A percentile compares a stretch with the other conserved stretches of the same genome.
These are phyloP conservation scores for Nasua narica DNA, from an alignment of 2,797 vertebrate species.

Conservation along the genomic window DNA sequence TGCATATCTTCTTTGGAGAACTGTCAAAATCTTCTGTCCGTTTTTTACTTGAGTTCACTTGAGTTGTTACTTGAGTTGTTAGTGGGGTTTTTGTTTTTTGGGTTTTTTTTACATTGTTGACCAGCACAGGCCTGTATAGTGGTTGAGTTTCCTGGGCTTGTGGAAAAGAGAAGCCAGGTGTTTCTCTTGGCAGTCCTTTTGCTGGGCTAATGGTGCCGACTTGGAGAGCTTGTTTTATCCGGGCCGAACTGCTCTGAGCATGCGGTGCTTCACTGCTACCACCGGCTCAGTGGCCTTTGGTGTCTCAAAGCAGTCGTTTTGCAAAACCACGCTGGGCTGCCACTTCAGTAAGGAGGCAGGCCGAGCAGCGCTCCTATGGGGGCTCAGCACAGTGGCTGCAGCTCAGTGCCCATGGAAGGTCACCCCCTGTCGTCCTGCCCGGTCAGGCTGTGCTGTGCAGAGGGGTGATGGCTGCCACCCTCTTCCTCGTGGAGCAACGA, in stretches of 20 bases:
- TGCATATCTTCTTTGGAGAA: neutral
- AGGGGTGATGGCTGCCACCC: neutral
- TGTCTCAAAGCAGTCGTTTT: neutral
- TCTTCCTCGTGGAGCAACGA: neutral
- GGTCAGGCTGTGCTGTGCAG: neutral
- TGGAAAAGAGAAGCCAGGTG: neutral
- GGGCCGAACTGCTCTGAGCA: neutral
- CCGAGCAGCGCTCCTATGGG: neutral
- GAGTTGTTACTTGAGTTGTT: neutral
- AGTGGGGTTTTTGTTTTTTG: neutral
- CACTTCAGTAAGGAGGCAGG: neutral
- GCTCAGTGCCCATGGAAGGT: neutral
- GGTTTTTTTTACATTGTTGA: neutral
- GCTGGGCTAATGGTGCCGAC: neutral
- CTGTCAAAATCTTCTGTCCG: neutral
- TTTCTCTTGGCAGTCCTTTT: neutral
- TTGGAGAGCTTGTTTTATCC: neutral
- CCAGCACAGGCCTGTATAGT: neutral
- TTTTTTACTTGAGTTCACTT: slow-evolving; percentile 36
- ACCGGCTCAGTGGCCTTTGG: neutral
- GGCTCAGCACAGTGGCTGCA: neutral
- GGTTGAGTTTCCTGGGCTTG: neutral
- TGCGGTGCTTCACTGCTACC: neutral
- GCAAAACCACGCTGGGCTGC: neutral
- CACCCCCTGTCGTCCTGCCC: too few relatives aligned